Conservation (phyloP, 2,888 invertebrate species). For the Idaea straminata region DNA sequence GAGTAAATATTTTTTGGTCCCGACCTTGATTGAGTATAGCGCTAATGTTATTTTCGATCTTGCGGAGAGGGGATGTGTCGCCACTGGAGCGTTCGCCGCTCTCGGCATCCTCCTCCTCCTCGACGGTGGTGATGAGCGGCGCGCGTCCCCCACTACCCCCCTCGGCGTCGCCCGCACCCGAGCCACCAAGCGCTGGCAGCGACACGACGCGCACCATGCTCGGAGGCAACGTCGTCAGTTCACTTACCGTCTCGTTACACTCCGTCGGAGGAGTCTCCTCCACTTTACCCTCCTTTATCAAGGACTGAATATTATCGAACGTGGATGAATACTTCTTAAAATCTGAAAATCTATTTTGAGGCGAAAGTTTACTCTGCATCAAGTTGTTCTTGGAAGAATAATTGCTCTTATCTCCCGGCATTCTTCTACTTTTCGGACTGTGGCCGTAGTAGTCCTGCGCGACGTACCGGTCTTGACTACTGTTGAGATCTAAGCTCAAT, state of each 20-base stretch:
- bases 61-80: constrained; percentile 84
- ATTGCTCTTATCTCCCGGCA: constrained; percentile 54
- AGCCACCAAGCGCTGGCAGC: constrained; percentile 79
- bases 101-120: constrained; percentile 84
- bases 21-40: constrained; percentile 82
- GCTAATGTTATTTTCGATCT: constrained; percentile 87
- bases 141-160: constrained; percentile 80
- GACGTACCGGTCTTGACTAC: constrained; percentile 70
- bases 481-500: constrained; percentile 82
- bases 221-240: constrained; percentile 82
- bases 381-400: constrained; percentile 50
- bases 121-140: constrained; percentile 85
- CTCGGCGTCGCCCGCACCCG: constrained; percentile 68
- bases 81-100: constrained; percentile 81
- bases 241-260: constrained; percentile 81
- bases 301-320: constrained; percentile 87
- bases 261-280: constrained; percentile 75
- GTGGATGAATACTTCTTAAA: constrained; percentile 87
- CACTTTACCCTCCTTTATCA: constrained; percentile 85
- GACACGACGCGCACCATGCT: constrained; percentile 85
- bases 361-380: constrained; percentile 71
- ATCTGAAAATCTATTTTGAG: constrained; percentile 80
- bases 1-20: constrained; percentile 77
- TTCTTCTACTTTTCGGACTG: constrained; percentile 73
- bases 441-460: constrained; percentile 70